phyloP scores from a whole-genome alignment of 2,113 vertebrate species.

The Cynocephalus volans region DNA sequence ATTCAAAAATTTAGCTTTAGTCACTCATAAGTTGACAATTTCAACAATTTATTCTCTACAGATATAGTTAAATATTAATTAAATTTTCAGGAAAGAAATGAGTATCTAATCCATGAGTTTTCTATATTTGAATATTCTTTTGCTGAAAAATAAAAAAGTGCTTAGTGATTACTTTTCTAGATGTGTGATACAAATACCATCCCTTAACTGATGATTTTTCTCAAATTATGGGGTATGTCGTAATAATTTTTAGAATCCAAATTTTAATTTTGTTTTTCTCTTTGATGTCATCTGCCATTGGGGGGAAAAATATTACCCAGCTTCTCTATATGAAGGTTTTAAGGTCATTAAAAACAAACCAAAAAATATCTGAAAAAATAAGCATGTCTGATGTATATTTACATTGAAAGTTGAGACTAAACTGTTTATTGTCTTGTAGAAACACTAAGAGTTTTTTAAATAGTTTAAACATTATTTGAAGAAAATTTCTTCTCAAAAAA shows the following conservation, averaged over 20 bases:
- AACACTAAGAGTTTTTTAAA: not conserved
- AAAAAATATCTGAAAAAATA: constrained; percentile 2
- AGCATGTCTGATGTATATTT: not conserved
- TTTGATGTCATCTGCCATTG: not conserved
- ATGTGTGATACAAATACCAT: not conserved
- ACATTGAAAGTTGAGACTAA: not conserved
- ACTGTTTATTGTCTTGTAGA: not conserved
- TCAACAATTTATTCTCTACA: not conserved
- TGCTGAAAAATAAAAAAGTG: not conserved
- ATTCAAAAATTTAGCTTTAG: not conserved
- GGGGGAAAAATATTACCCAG: not conserved
- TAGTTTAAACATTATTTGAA: not conserved
- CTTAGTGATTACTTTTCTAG: not conserved
- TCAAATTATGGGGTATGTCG: not conserved
- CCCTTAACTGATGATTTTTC: not conserved
- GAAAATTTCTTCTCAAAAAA: not conserved
- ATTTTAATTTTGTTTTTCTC: not conserved
- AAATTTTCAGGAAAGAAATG: not conserved
- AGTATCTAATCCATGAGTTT: not conserved
- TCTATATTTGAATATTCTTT: not conserved
- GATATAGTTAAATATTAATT: not conserved
- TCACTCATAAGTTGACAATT: not conserved
- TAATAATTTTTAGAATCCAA: not conserved
- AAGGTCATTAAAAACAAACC: not conserved
- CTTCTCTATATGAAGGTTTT: not conserved